Base-by-base conservation (phyloP, 2,113 vertebrate species). In the Lampris megalopsis region DNA sequence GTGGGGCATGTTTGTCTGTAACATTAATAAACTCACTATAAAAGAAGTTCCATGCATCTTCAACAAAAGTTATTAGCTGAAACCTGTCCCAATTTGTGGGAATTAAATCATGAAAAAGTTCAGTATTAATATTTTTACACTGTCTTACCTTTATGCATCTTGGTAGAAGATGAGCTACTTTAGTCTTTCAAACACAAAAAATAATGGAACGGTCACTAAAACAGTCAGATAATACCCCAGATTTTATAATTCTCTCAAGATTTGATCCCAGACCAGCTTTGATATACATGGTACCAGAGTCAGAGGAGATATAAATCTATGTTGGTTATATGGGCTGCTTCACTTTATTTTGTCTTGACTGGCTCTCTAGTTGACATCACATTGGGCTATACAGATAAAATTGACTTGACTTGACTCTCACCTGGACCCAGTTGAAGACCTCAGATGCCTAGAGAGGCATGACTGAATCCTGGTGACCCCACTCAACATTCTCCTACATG, bases 311-410 rank as follows among this genome's bases (percentile, higher is more conserved):
- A 3, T 66, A 60, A 9, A 60, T 77, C 52, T 68, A 42, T 60
- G 38, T 62, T 6, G 53, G 65, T 80, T 68, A 58, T 47, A 10
- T 62, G 6, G 11, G 59, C 41, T 53, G 9, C 9, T 4, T 63
- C n/a, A 67, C 54, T 83, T 68, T 68, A 64, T 77, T 82, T 70
- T 66, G 70, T 65, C 41, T 6, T 78, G 35, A 71, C 37, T 40
- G 64, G 37, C 73, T 78, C 63, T 78, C 65, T 58, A 49, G 75
- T 68, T 62, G 52, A 79, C 66, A 63, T 73, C 36, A 71, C 24
- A 24, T 24, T 24, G 24, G 24, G 24, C 24, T 24, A 24, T 24
- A 24, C 24, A 24, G 24, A 24, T 24, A 24, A 24, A 24, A 24
- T 24, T 24, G 24, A 24, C 24, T 24, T 24, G 24, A 24, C 24